Percentiles rank a stretch among this genome's conserved stretches.
Conservation (phyloP, 2,888 invertebrate genomes). For the Chromoteleia sp. region DNA sequence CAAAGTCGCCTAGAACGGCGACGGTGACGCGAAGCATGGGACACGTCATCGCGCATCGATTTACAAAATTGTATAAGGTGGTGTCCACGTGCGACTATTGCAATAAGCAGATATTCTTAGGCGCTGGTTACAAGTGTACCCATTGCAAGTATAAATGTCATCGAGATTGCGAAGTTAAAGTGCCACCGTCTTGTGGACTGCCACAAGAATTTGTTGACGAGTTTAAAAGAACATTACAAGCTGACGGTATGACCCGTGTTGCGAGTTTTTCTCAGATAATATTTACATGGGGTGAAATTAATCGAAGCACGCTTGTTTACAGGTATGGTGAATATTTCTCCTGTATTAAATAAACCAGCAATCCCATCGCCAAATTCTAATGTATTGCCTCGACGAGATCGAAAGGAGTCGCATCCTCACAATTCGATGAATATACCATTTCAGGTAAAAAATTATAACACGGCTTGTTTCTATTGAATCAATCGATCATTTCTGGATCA, state of each 20-base stretch:
- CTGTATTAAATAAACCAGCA: conserved; percentile 85
- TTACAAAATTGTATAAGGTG: conserved; percentile 94
- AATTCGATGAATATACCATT: conserved; percentile 86
- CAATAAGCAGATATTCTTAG: conserved; percentile 94
- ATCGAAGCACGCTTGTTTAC: conserved; percentile 5
- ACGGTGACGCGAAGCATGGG: conserved; percentile 92
- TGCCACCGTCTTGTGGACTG: conserved; percentile 96
- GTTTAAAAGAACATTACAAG: conserved; percentile 91
- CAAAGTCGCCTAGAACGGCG: conserved; percentile 91
- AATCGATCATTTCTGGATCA: conserved; percentile 7
- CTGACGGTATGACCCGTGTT: conserved; percentile 85
- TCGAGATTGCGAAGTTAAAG: conserved; percentile 95
- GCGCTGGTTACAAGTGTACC: conserved; percentile 93
- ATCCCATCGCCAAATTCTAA: conserved; percentile 83
- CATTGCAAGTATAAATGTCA: conserved; percentile 97
- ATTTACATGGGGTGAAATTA: background rate
- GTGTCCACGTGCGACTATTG: conserved; percentile 96
- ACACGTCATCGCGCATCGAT: conserved; percentile 95
- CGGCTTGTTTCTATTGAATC: conserved; percentile 10
- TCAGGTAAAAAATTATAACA: conserved; percentile 84
- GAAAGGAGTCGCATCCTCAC: conserved; percentile 87
- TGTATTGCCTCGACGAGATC: conserved; percentile 83
- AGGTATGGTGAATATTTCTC: conserved; percentile 84
- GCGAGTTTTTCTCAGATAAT: too few relatives aligned
- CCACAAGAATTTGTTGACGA: conserved; percentile 94